phyloP scores from a whole-genome alignment of 1,140 invertebrate genomes.

The Eciton burchellii region DNA sequence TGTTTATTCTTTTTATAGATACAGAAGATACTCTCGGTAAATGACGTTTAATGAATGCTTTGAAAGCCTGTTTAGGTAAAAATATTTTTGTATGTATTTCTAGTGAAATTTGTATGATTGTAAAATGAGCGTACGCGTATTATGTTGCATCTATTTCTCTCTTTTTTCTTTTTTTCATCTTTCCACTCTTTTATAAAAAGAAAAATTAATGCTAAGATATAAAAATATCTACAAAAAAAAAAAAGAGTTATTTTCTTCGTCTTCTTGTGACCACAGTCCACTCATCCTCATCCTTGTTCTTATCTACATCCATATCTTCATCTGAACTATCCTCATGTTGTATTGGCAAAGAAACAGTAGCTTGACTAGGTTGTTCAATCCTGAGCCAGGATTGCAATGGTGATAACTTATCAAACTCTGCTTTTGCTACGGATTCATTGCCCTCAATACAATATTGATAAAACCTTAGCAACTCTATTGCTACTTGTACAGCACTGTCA shows the following conservation, averaged over 20 bases:
- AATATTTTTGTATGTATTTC: constrained; percentile 52
- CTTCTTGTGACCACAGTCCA: constrained; percentile 74
- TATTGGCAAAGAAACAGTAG: not conserved
- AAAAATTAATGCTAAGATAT: constrained; percentile 46
- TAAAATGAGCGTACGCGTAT: constrained; percentile 42
- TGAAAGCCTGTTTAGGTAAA: constrained; percentile 70
- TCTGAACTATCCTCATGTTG: constrained; percentile 44
- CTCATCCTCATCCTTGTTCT: constrained; percentile 59
- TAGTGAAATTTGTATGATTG: constrained; percentile 48
- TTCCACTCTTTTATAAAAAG: constrained; percentile 57
- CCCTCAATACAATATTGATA: constrained; percentile 70
- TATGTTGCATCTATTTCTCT: constrained; percentile 21
- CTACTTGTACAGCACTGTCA: constrained; percentile 76
- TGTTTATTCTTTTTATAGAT: constrained; percentile 48
- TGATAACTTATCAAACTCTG: constrained; percentile 77
- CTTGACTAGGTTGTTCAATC: constrained; percentile 26
- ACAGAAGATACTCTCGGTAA: constrained; percentile 40
- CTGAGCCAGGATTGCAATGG: constrained; percentile 78
- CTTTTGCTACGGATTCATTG: constrained; percentile 57
- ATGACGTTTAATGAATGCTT: constrained; percentile 48
- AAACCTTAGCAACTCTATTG: constrained; percentile 78
- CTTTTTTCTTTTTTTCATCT: not conserved
- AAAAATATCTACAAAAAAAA: constrained; percentile 56
- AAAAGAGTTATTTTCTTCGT: constrained; percentile 69
- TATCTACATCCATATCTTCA: constrained; percentile 46